phyloP scores from a whole-genome alignment of 2,113 vertebrate species.

The Jacana jacana region DNA sequence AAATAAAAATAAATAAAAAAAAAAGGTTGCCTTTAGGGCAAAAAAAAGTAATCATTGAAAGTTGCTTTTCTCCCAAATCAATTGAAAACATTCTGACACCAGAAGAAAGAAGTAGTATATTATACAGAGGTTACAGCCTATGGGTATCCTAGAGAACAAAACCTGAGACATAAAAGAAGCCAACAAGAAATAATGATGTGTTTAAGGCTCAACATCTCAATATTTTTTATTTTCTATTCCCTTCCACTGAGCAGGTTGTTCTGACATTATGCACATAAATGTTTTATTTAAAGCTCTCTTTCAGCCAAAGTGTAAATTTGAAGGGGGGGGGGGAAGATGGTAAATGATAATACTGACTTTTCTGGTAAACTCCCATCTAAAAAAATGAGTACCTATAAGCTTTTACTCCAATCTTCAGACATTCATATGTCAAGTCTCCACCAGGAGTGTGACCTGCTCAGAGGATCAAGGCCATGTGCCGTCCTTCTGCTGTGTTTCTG shows the following conservation, averaged over 20 bases:
- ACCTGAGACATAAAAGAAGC: background rate
- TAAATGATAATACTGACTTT: background rate
- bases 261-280: background rate
- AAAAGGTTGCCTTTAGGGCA: background rate
- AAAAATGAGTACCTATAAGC: background rate
- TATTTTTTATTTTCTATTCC: background rate
- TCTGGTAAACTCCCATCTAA: background rate
- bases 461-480: background rate
- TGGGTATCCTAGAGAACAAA: background rate
- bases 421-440: background rate
- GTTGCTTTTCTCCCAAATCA: background rate
- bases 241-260: background rate
- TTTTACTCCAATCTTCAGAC: background rate
- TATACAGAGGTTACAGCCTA: conserved; percentile 2
- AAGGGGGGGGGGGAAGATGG: background rate
- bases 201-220: background rate
- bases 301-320: background rate
- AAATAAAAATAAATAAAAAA: too few species aligned
- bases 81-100: background rate
- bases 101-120: background rate
- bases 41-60: background rate
- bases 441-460: background rate
- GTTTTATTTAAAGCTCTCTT: conserved; percentile 24
- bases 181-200: background rate
- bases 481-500: background rate